Conservation (phyloP, 2,113 vertebrate species). For the Chrysemys picta region DNA sequence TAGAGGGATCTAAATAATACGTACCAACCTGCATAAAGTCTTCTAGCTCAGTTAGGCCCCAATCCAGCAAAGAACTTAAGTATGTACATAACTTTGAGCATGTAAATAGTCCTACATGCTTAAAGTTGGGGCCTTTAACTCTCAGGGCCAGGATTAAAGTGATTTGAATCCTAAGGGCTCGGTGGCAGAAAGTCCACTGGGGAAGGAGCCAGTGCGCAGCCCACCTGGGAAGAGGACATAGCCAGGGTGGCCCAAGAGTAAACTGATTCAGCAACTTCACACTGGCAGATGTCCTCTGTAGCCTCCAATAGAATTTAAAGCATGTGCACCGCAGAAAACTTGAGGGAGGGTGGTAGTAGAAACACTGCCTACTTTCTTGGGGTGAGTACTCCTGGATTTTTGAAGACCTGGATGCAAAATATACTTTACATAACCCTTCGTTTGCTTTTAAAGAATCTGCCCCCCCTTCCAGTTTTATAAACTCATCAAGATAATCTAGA, state of each 20-base stretch:
- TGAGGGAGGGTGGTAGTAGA: no score
- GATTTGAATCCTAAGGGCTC: neutral
- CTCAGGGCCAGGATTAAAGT: neutral
- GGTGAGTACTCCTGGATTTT: no score
- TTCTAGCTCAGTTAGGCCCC: neutral
- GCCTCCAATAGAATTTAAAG: neutral
- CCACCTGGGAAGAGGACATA: neutral
- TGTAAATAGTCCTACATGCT: rapidly evolving
- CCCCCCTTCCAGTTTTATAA: neutral
- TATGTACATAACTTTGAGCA: rapidly evolving
- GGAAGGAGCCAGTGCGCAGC: neutral
- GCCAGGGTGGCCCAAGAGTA: rapidly evolving
- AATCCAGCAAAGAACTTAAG: rapidly evolving
- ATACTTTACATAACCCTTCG: neutral
- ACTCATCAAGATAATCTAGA: neutral
- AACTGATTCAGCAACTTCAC: neutral
- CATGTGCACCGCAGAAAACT: neutral
- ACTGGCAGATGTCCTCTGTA: neutral
- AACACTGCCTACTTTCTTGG: no score
- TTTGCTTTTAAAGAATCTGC: neutral
- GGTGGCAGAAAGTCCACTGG: rapidly evolving
- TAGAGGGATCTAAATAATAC: neutral
- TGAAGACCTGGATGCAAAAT: neutral
- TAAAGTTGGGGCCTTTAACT: neutral
- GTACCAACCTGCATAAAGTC: rapidly evolving